Base-by-base conservation (phyloP, 2,113 vertebrate species). In the Polypterus bichir region DNA sequence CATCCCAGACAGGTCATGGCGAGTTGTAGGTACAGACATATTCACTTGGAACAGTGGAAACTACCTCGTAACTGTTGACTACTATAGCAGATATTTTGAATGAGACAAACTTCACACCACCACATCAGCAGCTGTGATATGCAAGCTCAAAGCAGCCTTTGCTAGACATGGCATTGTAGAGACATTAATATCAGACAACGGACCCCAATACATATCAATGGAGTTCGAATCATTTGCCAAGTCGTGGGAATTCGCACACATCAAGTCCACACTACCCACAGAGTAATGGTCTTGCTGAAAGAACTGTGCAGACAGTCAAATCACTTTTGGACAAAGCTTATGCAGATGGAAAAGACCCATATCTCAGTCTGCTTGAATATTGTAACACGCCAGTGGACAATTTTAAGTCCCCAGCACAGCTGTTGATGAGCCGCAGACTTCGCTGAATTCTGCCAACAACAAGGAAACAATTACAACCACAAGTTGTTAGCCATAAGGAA, bases 221-320 rank as follows among this genome's bases (percentile, higher is more conserved):
- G 10, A 62, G 59, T 62, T 58, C 5, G 48, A 51, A 57, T 57
- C 6, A 44, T 64, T 67, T 60, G 62, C 44, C 9, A 67, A 64
- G 55, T 61, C 56, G 52, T 61, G 59, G 59, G 53, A 61, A 7
- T 64, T 63, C 11, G 3, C 5, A 7, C 65, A 67, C 46, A 63
- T 3, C 59, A 3, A 3, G 59, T 46, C 58, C 58, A 11, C 11
- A 46, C 7, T 59, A 62, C 1, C 59, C 64, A 46, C 64, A 66
- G 5, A 49, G 54, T 27, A 62, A 62, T n/a, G n/a, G n/a, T n/a
- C n/a, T n/a, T n/a, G n/a, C n/a, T n/a, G n/a, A n/a, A n/a, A n/a
- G n/a, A n/a, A n/a, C n/a, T n/a, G n/a, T n/a, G n/a, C n/a, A n/a
- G n/a, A n/a, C n/a, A n/a, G n/a, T n/a, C n/a, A n/a, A n/a, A n/a